Conservation (phyloP, 2,113 vertebrate species). For the Phoenicopterus ruber region DNA sequence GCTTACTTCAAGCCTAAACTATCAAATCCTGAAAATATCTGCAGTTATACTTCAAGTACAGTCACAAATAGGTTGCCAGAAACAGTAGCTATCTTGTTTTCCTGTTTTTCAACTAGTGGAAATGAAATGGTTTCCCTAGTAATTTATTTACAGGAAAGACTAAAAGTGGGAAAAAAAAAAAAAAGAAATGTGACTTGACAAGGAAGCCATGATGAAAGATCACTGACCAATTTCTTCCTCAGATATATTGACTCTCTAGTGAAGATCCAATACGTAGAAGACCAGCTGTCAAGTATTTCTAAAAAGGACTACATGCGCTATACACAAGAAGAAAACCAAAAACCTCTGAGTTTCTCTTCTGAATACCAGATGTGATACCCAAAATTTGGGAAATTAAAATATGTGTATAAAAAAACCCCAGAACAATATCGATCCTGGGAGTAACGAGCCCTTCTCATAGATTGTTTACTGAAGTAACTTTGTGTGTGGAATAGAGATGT, state of each 20-base stretch:
- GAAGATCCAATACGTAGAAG: background rate
- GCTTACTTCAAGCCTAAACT: background rate
- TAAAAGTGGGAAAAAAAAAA: background rate
- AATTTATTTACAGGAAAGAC: background rate
- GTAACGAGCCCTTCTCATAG: background rate
- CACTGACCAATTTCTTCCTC: background rate
- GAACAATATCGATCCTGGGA: background rate
- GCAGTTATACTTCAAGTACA: background rate
- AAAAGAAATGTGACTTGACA: background rate
- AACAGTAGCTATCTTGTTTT: background rate
- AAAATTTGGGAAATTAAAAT: background rate
- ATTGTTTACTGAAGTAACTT: background rate
- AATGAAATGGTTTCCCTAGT: background rate
- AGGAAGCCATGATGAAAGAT: background rate
- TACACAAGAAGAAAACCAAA: background rate
- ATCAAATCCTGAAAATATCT: background rate
- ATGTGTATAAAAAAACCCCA: background rate
- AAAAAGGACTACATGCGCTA: background rate
- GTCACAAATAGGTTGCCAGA: background rate
- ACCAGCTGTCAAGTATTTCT: background rate
- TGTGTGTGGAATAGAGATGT: background rate
- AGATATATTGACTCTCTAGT: background rate
- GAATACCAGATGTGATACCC: background rate
- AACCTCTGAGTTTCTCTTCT: background rate
- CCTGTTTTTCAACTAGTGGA: background rate